Base-by-base conservation (phyloP, 2,888 invertebrate genomes). In the Polymixis lichenea region DNA sequence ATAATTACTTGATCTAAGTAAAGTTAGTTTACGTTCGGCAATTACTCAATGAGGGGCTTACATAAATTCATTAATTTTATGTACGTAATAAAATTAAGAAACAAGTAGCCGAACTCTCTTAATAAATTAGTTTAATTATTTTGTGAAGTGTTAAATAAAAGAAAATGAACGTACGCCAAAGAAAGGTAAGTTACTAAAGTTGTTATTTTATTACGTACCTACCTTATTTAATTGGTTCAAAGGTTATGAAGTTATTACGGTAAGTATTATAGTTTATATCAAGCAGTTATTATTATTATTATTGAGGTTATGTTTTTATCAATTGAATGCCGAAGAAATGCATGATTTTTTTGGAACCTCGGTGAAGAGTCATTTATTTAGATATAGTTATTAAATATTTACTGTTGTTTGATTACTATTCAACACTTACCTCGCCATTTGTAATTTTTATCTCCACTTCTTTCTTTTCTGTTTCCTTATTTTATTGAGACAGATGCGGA, bases 111-210 rank as follows among this genome's bases (percentile, higher is more conserved):
- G 46, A 49, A 49, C 13, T 62, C 13, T 22, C 0, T n/a, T n/a
- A n/a, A n/a, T n/a, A n/a, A n/a, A 1, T 28, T 64, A n/a, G 32
- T 1, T 60, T 72, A 17, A 43, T 58, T 58, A 46, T 49, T 43
- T 77, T 53, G 67, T 73, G 64, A 77, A 77, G 76, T 76, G 68
- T 6, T 17, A 49, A 70, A 49, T 51, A 22, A 62, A 58, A 49
- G 25, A 92, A 85, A 83, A 94, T 94, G 94, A 89, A 88, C 84
- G 89, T 95, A 76, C 92, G 95, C 15, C 93, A 93, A 88, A 92
- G 95, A 90, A 95, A 93, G 92, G 94, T 95, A 90, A 89, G 89
- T 83, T 76, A 58, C 53, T 67, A 25, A 62, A 11, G 9, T 66
- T 58, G 22, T 38, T 11, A 71, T 28, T 43, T 71, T 61, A 58